Evolutionary conservation across 1,140 invertebrate species (phyloP), one percentile per base, ranked within the genome.

Genomic region (Drosophila watanabei): DNA sequence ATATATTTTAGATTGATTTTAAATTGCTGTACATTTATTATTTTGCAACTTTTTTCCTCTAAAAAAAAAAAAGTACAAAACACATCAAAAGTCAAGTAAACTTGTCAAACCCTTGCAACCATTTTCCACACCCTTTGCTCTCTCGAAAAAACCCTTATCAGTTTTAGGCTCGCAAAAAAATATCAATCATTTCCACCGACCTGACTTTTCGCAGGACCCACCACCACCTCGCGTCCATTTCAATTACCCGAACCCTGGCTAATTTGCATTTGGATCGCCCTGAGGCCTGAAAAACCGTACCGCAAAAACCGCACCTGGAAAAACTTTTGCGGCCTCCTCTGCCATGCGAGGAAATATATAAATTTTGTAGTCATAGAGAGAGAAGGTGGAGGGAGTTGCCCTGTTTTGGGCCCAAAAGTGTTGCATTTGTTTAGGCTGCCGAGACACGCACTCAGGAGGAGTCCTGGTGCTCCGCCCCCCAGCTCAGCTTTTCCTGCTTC

Each of bases 351-450:
- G 62, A 65, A 73, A 82, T 64, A 79, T 79, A 88, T 88, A 89
- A 84, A 88, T 87, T 84, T 78, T 71, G 85, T 88, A 81, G 85
- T 58, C 83, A 39, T 6, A 10, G 18, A n/a, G n/a, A n/a, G n/a
- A n/a, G n/a, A n/a, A n/a, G n/a, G n/a, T n/a, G n/a, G n/a, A n/a
- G n/a, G n/a, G n/a, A n/a, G n/a, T n/a, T n/a, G n/a, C n/a, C n/a
- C n/a, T n/a, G n/a, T n/a, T 77, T 77, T 46, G 28, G 52, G 60
- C 75, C 77, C 66, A 75, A 86, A 89, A 88, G 81, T 88, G 84
- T 88, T 88, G 85, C 84, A 88, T 88, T 88, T 89, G 84, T 88
- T 88, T 88, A 88, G 84, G 76, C 76, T 79, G 59, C 52, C 52
- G 46, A 58, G 62, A 79, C 83, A 87, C 79, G 71, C 71, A 82